Evolutionary conservation across 2,888 invertebrate genomes (phyloP).

Genomic region (Clusia tigrina): DNA sequence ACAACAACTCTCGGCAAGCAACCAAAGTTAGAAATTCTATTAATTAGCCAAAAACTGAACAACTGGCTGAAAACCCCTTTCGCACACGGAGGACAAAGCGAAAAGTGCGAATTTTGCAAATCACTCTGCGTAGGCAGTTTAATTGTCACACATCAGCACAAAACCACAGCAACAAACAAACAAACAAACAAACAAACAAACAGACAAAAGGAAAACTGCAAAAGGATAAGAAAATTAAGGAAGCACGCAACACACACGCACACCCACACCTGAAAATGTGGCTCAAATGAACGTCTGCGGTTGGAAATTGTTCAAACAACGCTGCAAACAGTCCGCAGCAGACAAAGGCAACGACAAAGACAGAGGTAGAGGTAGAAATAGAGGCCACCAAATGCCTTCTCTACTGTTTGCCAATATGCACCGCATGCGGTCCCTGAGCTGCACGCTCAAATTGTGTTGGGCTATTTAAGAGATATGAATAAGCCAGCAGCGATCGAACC

Average conservation of each 20-base stretch:
- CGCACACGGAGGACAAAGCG: neutral
- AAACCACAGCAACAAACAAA: too few species aligned
- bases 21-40: too few species aligned
- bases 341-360: neutral
- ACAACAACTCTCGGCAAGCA: too few species aligned
- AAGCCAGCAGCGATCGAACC: constrained; percentile 1
- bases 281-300: constrained; percentile 6
- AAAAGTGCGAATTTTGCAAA: constrained; percentile 46
- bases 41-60: too few species aligned
- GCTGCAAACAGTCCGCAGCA: neutral
- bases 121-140: constrained; percentile 41
- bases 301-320: neutral
- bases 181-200: too few species aligned
- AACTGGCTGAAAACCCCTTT: too few species aligned
- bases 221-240: neutral
- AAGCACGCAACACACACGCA: neutral
- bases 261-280: neutral
- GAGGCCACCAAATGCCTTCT: too few species aligned
- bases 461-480: neutral
- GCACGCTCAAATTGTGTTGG: neutral
- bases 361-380: too few species aligned
- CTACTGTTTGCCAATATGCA: constrained; percentile 37
- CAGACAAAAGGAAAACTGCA: constrained; percentile 13
- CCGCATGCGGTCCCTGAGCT: constrained; percentile 40
- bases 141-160: constrained; percentile 48